A percentile compares a stretch with the other conserved stretches of the same genome.
phyloP scores from a whole-genome alignment of 2,797 vertebrate species.

The Leptoclinus maculatus region DNA sequence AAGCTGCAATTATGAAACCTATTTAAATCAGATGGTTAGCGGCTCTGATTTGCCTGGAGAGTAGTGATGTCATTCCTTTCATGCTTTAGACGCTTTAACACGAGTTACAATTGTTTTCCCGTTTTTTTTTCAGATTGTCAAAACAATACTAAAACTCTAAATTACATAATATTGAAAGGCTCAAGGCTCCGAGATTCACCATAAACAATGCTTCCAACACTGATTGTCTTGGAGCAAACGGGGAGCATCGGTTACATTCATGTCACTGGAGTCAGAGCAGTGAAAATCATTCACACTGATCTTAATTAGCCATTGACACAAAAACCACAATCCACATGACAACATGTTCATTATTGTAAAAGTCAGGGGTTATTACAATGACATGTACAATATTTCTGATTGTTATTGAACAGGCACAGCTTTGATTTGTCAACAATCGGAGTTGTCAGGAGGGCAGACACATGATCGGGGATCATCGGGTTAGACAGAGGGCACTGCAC shows the following conservation, averaged over 20 bases:
- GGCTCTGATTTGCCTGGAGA: conserved; percentile 11
- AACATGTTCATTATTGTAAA: conserved; percentile 50
- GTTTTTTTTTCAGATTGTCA: background rate
- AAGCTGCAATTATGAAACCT: conserved; percentile 6
- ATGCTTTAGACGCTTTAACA: conserved; percentile 18
- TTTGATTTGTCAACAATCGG: conserved; percentile 33
- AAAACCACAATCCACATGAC: conserved; percentile 54
- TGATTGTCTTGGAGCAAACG: conserved; percentile 24
- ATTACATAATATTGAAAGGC: background rate
- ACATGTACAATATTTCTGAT: conserved; percentile 36
- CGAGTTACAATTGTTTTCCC: background rate
- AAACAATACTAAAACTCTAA: background rate
- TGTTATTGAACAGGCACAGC: conserved; percentile 39
- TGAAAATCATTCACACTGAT: conserved; percentile 46
- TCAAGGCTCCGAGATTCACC: conserved; percentile 1
- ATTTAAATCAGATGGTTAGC: background rate
- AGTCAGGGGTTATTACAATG: conserved; percentile 52
- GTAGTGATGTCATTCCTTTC: background rate
- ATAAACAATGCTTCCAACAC: background rate
- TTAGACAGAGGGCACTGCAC: conserved; percentile 77
- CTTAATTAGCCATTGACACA: conserved; percentile 23
- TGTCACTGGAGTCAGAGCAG: conserved; percentile 7
- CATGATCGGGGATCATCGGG: conserved; percentile 61
- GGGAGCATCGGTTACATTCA: conserved; percentile 35
- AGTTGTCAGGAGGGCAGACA: conserved; percentile 62